phyloP scores from a whole-genome alignment of 2,888 invertebrate genomes.

The Neuroscelio doddi region DNA sequence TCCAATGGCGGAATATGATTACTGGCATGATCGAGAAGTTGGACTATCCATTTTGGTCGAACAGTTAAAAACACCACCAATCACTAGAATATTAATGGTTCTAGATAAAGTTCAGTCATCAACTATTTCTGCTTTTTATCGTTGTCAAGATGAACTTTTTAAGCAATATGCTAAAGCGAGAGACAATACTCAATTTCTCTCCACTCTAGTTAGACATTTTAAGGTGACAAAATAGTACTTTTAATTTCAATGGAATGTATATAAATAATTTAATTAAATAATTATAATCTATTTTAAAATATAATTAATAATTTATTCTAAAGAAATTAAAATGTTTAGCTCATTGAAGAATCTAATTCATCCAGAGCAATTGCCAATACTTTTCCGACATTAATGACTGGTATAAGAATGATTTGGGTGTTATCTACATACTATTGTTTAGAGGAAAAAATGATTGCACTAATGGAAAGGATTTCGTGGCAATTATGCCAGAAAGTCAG shows the following conservation, averaged over 20 bases:
- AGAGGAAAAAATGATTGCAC: constrained; percentile 89
- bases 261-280: too few relatives aligned
- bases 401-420: constrained; percentile 92
- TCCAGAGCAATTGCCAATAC: constrained; percentile 82
- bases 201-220: constrained; percentile 83
- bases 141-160: neutral
- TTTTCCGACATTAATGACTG: constrained; percentile 86
- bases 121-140: neutral
- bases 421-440: constrained; percentile 88
- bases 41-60: constrained; percentile 85
- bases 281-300: too few relatives aligned
- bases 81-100: constrained; percentile 77
- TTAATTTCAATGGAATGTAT: neutral
- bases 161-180: constrained; percentile 81
- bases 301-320: too few relatives aligned
- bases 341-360: constrained; percentile 80
- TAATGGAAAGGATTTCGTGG: constrained; percentile 88
- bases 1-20: constrained; percentile 88
- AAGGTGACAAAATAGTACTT: constrained; percentile 71
- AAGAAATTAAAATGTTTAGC: constrained; percentile 69
- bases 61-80: constrained; percentile 83
- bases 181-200: constrained; percentile 85
- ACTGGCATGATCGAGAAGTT: constrained; percentile 88
- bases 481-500: constrained; percentile 86
- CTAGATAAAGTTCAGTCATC: constrained; percentile 75